These are phyloP conservation scores for Amitus sp. DNA, from an alignment of 2,888 invertebrate genomes.

Conservation along the genomic window DNA sequence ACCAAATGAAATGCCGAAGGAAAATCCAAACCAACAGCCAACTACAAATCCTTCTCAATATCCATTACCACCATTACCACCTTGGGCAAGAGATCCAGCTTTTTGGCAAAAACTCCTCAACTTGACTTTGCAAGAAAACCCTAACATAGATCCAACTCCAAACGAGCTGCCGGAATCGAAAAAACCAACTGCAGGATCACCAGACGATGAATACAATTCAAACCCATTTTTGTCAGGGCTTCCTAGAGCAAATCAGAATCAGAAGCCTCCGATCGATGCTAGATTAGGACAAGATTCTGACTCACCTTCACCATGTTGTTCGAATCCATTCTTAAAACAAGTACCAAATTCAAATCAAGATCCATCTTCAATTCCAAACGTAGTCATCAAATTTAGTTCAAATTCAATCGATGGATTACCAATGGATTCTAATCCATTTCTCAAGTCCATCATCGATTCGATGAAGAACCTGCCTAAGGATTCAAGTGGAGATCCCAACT, in stretches of 20 bases:
- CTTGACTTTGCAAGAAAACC: background rate
- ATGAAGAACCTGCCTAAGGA: background rate
- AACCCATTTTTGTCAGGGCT: slow-evolving; percentile 30
- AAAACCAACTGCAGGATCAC: background rate
- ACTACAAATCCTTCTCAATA: background rate
- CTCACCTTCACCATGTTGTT: slow-evolving; percentile 1
- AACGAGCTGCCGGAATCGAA: slow-evolving; percentile 18
- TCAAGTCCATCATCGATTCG: background rate
- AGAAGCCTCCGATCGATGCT: slow-evolving; percentile 2
- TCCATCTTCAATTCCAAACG: background rate
- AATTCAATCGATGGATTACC: background rate
- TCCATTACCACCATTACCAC: background rate
- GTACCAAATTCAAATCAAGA: slow-evolving; percentile 14
- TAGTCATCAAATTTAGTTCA: background rate
- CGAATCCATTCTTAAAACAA: slow-evolving; percentile 12
- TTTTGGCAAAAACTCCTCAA: background rate
- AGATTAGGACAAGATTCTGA: background rate
- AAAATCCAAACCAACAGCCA: background rate
- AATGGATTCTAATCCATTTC: background rate
- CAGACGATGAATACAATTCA: slow-evolving; percentile 18
- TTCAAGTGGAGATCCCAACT: background rate
- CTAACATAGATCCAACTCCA: slow-evolving; percentile 10
- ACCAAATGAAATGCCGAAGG: background rate
- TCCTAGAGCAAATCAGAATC: slow-evolving; percentile 12
- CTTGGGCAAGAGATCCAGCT: background rate